Percentiles rank a stretch among this genome's conserved stretches.
Evolutionary conservation across 2,797 vertebrate species (phyloP).

Genomic region (Garrulus glandarius): DNA sequence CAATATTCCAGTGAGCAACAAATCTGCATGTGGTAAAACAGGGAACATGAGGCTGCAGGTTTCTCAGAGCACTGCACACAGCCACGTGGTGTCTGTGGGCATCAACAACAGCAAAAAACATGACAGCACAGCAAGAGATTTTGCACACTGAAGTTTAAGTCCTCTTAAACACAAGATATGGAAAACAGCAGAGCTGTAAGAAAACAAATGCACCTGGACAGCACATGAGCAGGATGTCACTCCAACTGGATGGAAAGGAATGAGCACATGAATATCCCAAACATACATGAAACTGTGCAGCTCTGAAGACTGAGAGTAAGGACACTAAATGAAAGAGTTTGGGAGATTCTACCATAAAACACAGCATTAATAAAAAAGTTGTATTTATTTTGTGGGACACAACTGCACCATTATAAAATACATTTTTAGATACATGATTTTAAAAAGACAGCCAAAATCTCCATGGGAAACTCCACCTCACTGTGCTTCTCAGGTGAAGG

Average conservation of each 20-base stretch:
- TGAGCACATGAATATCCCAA: neutral
- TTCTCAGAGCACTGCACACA: neutral
- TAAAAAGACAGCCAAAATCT: neutral
- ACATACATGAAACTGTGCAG: neutral
- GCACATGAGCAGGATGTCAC: neutral
- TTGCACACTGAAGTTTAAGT: neutral
- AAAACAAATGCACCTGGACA: neutral
- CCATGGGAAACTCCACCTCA: neutral
- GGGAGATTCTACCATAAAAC: neutral
- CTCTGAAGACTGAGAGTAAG: neutral
- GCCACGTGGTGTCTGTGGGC: neutral
- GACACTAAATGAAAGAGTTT: neutral
- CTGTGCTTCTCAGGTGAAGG: neutral
- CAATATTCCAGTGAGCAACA: conserved; percentile 98
- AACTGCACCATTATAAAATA: neutral
- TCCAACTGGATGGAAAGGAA: neutral
- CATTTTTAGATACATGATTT: neutral
- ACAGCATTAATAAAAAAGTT: neutral
- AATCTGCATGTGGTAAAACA: conserved; percentile 78
- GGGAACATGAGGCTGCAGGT: neutral
- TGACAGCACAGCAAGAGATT: neutral
- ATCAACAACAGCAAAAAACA: neutral
- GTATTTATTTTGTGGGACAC: neutral
- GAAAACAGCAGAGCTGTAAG: neutral
- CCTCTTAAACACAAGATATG: neutral